These are phyloP conservation scores for Drosophila seguyi DNA, from an alignment of 1,140 invertebrate genomes.

Conservation along the genomic window DNA sequence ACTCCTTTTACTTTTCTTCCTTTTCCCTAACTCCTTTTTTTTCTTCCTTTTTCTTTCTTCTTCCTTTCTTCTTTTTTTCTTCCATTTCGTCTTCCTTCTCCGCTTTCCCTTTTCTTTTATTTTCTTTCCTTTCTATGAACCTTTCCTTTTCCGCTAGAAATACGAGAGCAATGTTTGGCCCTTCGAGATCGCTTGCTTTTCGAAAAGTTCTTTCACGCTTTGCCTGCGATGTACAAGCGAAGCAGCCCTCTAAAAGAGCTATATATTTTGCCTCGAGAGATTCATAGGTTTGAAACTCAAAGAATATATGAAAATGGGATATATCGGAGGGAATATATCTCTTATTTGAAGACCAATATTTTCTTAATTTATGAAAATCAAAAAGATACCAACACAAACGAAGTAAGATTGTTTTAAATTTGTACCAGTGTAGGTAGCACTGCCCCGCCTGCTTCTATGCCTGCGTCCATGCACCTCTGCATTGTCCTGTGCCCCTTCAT, in stretches of 20 bases:
- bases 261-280: no score
- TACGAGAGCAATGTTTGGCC: neutral
- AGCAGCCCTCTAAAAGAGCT: no score
- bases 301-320: no score
- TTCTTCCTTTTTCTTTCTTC: no score
- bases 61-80: neutral
- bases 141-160: neutral
- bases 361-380: neutral
- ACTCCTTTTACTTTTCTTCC: neutral
- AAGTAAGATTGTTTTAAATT: neutral
- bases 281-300: no score
- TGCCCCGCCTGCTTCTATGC: no score
- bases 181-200: neutral
- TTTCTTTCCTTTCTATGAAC: no score
- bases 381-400: no score
- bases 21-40: neutral
- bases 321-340: no score
- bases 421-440: neutral
- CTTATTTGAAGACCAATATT: no score
- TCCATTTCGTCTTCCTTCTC: neutral
- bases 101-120: no score
- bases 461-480: slow-evolving; percentile 7
- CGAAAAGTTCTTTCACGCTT: neutral
- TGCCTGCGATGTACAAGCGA: neutral
- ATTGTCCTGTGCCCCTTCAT: neutral